phyloP scores from a whole-genome alignment of 2,113 vertebrate genomes.

The Eira barbara region DNA sequence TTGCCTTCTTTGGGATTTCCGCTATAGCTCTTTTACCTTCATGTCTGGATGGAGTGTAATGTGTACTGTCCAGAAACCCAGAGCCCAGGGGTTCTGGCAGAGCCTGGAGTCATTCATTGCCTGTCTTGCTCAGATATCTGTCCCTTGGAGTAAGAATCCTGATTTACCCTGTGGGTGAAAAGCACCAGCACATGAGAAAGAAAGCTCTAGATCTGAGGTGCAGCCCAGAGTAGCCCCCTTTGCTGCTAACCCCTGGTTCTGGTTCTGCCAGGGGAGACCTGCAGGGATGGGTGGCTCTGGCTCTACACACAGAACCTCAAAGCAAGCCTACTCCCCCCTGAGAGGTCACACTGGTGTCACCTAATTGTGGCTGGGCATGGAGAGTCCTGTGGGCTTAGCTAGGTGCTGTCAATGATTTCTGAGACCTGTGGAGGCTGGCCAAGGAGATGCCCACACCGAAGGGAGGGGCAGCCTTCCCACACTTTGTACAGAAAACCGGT shows the following conservation, averaged over 20 bases:
- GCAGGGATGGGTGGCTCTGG: background rate
- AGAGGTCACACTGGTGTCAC: background rate
- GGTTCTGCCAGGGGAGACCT: background rate
- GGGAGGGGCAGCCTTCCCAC: background rate
- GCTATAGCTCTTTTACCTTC: background rate
- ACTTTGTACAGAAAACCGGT: background rate
- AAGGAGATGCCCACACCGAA: background rate
- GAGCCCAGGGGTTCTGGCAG: background rate
- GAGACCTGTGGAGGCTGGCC: background rate
- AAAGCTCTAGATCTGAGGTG: background rate
- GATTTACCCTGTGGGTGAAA: background rate
- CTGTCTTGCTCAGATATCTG: too few species aligned
- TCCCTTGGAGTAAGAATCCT: background rate
- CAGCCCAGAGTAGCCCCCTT: background rate
- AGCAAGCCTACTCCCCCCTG: background rate
- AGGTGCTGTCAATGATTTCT: background rate
- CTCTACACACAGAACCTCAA: background rate
- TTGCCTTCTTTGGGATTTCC: background rate
- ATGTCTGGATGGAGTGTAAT: background rate
- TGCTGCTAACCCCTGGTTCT: background rate
- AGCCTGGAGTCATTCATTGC: background rate
- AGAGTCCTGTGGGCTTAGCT: background rate
- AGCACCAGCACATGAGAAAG: background rate
- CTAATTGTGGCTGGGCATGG: background rate
- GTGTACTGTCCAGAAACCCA: rapidly evolving